A percentile compares a stretch with the other conserved stretches of the same genome.
phyloP scores from a whole-genome alignment of 1,140 invertebrate species.

The Zaprionus camerounensis region DNA sequence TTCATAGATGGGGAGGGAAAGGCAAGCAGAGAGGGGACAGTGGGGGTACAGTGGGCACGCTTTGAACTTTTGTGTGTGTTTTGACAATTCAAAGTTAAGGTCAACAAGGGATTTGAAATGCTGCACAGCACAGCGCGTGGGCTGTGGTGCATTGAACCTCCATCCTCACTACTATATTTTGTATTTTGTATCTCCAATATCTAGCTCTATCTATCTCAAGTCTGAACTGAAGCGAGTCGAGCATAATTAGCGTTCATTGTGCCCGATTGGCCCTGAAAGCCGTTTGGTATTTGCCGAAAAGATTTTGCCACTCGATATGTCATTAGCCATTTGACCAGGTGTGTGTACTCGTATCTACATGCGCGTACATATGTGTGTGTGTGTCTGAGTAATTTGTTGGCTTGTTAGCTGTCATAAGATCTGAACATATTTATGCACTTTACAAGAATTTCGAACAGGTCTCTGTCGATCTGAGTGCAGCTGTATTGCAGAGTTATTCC shows the following conservation, averaged over 20 bases:
- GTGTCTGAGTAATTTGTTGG: constrained; percentile 40
- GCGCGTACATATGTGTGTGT: constrained; percentile 17
- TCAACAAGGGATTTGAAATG: constrained; percentile 82
- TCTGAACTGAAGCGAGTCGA: constrained; percentile 32
- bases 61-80: constrained; percentile 69
- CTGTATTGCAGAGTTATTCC: constrained; percentile 20
- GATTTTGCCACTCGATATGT: constrained; percentile 58
- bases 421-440: constrained; percentile 79
- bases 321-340: constrained; percentile 59
- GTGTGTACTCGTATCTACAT: neutral
- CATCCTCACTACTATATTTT: neutral
- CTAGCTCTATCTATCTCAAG: neutral
- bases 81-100: constrained; percentile 83
- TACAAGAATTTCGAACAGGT: constrained; percentile 64
- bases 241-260: constrained; percentile 80
- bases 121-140: constrained; percentile 67
- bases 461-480: constrained; percentile 36
- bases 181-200: constrained; percentile 28
- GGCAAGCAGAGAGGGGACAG: neutral
- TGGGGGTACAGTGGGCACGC: neutral
- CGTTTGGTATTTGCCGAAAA: constrained; percentile 32
- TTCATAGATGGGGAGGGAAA: neutral
- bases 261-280: constrained; percentile 64
- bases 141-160: constrained; percentile 68
- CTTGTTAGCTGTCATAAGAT: constrained; percentile 70